A percentile compares a stretch with the other conserved stretches of the same genome.
Evolutionary conservation across 1,140 invertebrate genomes (phyloP).

Genomic region (Psix sp.): DNA sequence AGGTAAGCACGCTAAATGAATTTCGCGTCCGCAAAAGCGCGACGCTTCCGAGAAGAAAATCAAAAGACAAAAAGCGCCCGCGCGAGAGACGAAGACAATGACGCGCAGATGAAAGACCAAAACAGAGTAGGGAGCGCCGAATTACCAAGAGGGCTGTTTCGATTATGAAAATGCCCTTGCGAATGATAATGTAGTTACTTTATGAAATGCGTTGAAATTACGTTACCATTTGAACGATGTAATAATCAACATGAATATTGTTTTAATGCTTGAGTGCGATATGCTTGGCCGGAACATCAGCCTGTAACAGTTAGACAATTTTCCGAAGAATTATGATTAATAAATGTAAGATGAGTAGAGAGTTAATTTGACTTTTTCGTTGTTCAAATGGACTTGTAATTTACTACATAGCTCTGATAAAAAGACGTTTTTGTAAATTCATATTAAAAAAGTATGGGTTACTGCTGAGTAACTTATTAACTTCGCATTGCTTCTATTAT

Average conservation of each 20-base stretch:
- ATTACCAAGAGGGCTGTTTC: conserved; percentile 7
- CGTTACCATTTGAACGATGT: conserved; percentile 7
- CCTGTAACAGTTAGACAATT: no score
- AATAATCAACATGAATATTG: neutral
- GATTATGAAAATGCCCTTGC: conserved; percentile 16
- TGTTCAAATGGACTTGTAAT: no score
- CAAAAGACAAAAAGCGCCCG: conserved; percentile 30
- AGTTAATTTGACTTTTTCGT: no score
- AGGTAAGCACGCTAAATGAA: conserved; percentile 40
- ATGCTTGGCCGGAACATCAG: no score
- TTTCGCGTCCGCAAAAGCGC: conserved; percentile 31
- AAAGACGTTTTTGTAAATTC: no score
- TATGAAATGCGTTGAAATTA: neutral
- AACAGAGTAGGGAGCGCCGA: neutral
- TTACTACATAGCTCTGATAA: no score
- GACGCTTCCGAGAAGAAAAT: conserved; percentile 20
- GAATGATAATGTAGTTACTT: conserved; percentile 18
- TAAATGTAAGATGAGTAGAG: no score
- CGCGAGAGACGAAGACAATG: conserved; percentile 18
- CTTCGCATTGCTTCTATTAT: no score
- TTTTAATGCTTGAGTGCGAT: neutral
- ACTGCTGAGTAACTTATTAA: no score
- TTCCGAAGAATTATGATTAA: no score
- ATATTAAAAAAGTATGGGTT: no score
- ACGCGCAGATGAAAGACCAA: neutral